Conservation (phyloP, 2,888 invertebrate species). For the Orchesellides sinensis region DNA sequence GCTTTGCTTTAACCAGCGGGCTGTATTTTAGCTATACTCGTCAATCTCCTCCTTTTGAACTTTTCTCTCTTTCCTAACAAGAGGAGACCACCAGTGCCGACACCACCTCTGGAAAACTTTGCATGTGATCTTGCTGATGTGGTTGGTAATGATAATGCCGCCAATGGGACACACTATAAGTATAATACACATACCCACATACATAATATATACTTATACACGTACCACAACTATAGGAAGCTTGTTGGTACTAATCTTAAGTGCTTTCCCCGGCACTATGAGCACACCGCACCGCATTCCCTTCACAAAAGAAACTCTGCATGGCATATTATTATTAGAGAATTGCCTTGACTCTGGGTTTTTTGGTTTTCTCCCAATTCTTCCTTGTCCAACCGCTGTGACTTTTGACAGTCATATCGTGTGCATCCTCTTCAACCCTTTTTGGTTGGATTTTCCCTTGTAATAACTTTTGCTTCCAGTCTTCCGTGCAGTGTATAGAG, state of each 20-base stretch:
- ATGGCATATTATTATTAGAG: neutral
- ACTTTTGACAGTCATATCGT: slow-evolving; percentile 48
- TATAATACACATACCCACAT: too few relatives aligned
- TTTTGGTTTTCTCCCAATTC: too few relatives aligned
- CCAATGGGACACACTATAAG: slow-evolving; percentile 21
- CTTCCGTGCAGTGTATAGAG: neutral
- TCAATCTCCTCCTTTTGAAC: neutral
- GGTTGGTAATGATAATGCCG: slow-evolving; percentile 31
- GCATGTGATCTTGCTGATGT: slow-evolving; percentile 38
- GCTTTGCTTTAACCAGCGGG: neutral
- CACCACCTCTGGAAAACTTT: slow-evolving; percentile 24
- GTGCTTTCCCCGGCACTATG: neutral
- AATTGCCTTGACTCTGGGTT: too few relatives aligned
- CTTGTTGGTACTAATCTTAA: slow-evolving; percentile 12
- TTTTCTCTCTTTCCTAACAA: neutral
- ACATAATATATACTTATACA: too few relatives aligned
- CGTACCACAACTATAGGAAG: too few relatives aligned
- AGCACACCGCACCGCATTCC: neutral
- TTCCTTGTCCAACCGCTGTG: slow-evolving; percentile 20
- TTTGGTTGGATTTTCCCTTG: neutral
- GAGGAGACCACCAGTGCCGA: too few relatives aligned
- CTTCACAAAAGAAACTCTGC: neutral
- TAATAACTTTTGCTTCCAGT: slow-evolving; percentile 3
- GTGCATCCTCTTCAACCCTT: slow-evolving; percentile 14
- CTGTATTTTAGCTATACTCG: neutral